A percentile compares a stretch with the other conserved stretches of the same genome.
Evolutionary conservation across 2,888 invertebrate species (phyloP).

Genomic region (Melikaiella ostensackeni): DNA sequence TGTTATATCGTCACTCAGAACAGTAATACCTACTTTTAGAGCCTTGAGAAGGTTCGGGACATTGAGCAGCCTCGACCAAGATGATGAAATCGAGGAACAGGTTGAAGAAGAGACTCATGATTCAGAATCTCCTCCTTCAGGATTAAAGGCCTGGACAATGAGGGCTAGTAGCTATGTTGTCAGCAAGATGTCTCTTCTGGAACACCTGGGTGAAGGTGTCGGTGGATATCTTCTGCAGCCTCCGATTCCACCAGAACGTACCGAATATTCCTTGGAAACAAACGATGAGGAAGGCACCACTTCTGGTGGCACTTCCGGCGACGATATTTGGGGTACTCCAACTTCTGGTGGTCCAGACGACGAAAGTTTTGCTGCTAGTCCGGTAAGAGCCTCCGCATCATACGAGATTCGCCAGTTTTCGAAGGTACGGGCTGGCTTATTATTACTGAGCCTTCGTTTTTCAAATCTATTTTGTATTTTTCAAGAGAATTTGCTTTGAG

Average conservation of each 20-base stretch:
- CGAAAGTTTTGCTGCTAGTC: constrained; percentile 79
- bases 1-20: background rate
- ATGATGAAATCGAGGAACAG: constrained; percentile 73
- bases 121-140: constrained; percentile 76
- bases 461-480: background rate
- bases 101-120: constrained; percentile 70
- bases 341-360: constrained; percentile 91
- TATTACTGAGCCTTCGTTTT: constrained; percentile 46
- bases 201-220: constrained; percentile 81
- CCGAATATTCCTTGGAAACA: constrained; percentile 72
- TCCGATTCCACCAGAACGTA: constrained; percentile 73
- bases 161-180: constrained; percentile 89
- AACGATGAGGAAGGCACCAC: constrained; percentile 88
- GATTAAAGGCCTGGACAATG: constrained; percentile 87
- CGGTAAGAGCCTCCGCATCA: constrained; percentile 66
- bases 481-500: constrained; percentile 15
- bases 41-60: constrained; percentile 77
- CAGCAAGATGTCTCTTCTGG: constrained; percentile 87
- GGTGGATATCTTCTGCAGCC: constrained; percentile 72
- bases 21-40: constrained; percentile 55
- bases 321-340: constrained; percentile 94
- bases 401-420: constrained; percentile 51
- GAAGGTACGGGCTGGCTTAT: constrained; percentile 58
- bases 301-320: constrained; percentile 90
- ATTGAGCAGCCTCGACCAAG: constrained; percentile 76